Evolutionary conservation across 2,797 vertebrate species (phyloP).

Genomic region (Coendou prehensilis): DNA sequence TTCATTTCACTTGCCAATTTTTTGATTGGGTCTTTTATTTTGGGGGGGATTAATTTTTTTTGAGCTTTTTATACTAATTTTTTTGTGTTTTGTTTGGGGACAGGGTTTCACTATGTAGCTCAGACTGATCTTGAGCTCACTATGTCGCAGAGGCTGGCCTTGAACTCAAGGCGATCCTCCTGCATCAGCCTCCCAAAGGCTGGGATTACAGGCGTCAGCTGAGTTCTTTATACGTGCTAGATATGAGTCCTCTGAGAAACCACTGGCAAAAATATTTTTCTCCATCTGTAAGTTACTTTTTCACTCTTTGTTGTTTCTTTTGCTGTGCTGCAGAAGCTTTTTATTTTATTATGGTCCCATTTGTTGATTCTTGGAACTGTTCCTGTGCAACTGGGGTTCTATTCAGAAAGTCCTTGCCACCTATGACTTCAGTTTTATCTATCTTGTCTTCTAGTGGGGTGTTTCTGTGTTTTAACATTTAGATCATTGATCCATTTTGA

Average conservation of each 20-base stretch:
- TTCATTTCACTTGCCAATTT: not conserved
- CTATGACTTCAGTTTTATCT: not conserved
- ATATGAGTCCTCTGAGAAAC: not conserved
- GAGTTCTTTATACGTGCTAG: not conserved
- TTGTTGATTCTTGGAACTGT: not conserved
- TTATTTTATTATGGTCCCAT: not conserved
- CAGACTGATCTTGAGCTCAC: not conserved
- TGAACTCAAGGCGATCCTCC: not conserved
- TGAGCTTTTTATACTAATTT: not conserved
- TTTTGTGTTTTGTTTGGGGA: not conserved
- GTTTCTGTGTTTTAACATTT: not conserved
- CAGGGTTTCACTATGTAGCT: not conserved
- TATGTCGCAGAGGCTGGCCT: not conserved
- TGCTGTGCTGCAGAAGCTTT: not conserved
- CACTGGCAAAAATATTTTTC: not conserved
- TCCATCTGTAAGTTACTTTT: not conserved
- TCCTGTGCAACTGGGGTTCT: not conserved
- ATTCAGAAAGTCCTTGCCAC: not conserved
- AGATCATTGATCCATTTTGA: not conserved
- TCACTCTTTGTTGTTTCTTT: not conserved
- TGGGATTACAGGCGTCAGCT: not conserved
- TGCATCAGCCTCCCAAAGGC: not conserved
- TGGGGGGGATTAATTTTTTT: not conserved
- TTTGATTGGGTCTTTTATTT: not conserved
- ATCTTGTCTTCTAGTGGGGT: not conserved